phyloP scores from a whole-genome alignment of 2,797 vertebrate genomes.

The Sphaeramia orbicularis region DNA sequence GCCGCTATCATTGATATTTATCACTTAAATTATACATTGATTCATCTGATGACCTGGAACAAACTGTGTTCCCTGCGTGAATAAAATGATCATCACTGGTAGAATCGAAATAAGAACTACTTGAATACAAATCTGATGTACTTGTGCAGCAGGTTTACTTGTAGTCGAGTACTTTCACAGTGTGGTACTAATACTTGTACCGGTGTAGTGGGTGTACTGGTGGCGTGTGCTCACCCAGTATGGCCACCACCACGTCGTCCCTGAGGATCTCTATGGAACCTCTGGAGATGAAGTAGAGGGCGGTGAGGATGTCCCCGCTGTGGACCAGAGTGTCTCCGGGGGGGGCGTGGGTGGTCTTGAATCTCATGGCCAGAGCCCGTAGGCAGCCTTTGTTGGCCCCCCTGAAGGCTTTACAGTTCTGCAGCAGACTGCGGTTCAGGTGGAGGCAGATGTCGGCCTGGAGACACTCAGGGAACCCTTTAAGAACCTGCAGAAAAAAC shows the following conservation, averaged over 20 bases:
- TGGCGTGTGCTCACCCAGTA: slow-evolving; percentile 93
- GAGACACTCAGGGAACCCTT: slow-evolving; percentile 97
- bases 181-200: too few species aligned
- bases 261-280: slow-evolving; percentile 98
- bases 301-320: slow-evolving; percentile 95
- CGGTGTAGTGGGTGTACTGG: too few species aligned
- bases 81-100: too few species aligned
- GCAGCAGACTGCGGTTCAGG: slow-evolving; percentile 94
- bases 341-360: slow-evolving; percentile 95
- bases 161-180: too few species aligned
- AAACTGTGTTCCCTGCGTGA: background rate
- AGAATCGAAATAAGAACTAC: too few species aligned
- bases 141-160: too few species aligned
- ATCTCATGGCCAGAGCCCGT: slow-evolving; percentile 94
- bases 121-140: too few species aligned
- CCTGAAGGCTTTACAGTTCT: slow-evolving; percentile 94
- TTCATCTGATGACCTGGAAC: background rate
- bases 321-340: slow-evolving; percentile 97
- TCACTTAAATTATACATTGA: slow-evolving; percentile 2
- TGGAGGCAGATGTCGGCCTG: too few species aligned
- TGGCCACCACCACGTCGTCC: slow-evolving; percentile 96
- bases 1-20: background rate
- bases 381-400: slow-evolving; percentile 98
- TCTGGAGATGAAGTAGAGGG: slow-evolving; percentile 97
- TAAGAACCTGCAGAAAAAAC: slow-evolving; percentile 89